A percentile compares a stretch with the other conserved stretches of the same genome.
Evolutionary conservation across 37 sponge, comb jelly and placozoan species (phyloP).

Genomic region (Dysidea cf. avara): DNA sequence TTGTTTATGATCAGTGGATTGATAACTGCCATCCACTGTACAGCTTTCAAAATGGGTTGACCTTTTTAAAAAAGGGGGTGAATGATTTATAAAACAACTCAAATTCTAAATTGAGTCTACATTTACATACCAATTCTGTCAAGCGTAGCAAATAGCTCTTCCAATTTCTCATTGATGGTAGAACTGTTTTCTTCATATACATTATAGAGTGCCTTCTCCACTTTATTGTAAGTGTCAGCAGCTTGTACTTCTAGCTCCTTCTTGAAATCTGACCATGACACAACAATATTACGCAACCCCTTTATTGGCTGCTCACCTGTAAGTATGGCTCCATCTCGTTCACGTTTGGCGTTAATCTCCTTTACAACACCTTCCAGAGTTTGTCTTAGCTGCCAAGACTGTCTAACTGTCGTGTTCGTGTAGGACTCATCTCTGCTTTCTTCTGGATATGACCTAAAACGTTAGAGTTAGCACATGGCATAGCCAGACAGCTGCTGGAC

Average conservation of each 20-base stretch:
- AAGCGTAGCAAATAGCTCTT: conserved; percentile 39
- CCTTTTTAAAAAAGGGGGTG: no score
- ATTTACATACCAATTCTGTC: conserved; percentile 53
- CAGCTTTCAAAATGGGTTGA: no score
- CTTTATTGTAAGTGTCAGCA: neutral
- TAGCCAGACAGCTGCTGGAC: no score
- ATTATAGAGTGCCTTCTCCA: conserved; percentile 48
- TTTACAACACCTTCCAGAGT: conserved; percentile 46
- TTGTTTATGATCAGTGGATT: no score
- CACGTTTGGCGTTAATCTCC: conserved; percentile 68
- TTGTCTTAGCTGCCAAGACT: neutral
- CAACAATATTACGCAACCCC: no score
- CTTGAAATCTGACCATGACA: conserved; percentile 48
- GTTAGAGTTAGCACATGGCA: no score
- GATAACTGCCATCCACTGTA: no score
- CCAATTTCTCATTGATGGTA: conserved; percentile 39
- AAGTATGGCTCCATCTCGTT: conserved; percentile 53
- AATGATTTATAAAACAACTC: no score
- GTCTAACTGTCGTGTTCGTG: neutral
- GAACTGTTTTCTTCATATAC: conserved; percentile 44
- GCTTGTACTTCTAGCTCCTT: conserved; percentile 37
- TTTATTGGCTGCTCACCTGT: conserved; percentile 38
- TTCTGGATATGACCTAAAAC: no score
- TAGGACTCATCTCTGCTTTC: conserved; percentile 6
- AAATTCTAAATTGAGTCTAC: no score